Evolutionary conservation across 2,888 invertebrate species (phyloP).

Genomic region (Cheiracanthium punctorium): DNA sequence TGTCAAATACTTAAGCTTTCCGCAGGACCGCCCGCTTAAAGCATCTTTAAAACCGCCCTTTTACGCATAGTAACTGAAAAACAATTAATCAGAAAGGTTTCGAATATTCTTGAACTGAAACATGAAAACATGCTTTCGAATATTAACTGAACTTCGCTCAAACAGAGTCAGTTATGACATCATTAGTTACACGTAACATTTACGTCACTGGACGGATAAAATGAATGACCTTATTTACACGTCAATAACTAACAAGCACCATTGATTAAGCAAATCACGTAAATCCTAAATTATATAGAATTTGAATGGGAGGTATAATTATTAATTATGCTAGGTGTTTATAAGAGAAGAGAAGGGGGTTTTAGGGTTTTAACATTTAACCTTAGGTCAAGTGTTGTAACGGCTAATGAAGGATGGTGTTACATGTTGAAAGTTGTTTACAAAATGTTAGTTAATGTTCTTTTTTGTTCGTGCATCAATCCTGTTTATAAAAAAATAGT

Average conservation of each 20-base stretch:
- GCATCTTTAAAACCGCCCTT: constrained; percentile 10
- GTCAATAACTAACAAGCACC: constrained; percentile 55
- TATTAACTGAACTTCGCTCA: not conserved
- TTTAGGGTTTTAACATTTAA: too few species aligned
- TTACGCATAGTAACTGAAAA: not conserved
- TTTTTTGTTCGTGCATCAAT: too few species aligned
- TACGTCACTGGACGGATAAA: constrained; percentile 31
- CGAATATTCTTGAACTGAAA: not conserved
- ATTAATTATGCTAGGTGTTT: not conserved
- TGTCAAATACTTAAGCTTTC: not conserved
- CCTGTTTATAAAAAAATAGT: too few species aligned
- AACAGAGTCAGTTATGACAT: not conserved
- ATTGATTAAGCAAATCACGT: too few species aligned
- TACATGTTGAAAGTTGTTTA: too few species aligned
- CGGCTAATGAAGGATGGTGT: too few species aligned
- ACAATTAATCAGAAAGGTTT: not conserved
- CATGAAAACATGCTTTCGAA: not conserved
- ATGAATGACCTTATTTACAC: constrained; percentile 60
- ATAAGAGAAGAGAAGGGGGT: too few species aligned
- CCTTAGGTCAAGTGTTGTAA: too few species aligned
- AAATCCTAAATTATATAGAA: too few species aligned
- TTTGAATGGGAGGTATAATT: not conserved
- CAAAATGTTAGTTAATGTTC: too few species aligned
- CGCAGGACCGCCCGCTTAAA: not conserved
- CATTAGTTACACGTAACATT: constrained; percentile 34